phyloP scores from a whole-genome alignment of 2,797 vertebrate species.

The Dermochelys coriacea region DNA sequence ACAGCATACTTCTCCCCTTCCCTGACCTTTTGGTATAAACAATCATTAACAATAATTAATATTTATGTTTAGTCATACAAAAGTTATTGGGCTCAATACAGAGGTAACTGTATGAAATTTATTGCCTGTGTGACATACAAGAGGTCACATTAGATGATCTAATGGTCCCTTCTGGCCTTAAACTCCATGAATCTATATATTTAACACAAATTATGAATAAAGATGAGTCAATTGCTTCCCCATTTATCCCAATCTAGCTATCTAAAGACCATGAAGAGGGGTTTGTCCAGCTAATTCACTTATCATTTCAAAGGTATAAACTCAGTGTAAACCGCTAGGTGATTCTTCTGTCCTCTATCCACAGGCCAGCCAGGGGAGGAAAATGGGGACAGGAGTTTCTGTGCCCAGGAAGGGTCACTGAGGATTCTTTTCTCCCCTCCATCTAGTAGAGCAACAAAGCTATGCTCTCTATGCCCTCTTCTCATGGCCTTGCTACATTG shows the following conservation, averaged over 20 bases:
- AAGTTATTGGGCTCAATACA: background rate
- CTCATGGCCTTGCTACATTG: background rate
- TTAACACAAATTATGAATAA: conserved; percentile 41
- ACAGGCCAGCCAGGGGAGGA: background rate
- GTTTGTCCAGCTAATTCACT: background rate
- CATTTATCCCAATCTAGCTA: background rate
- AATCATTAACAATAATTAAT: conserved; percentile 14
- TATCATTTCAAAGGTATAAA: background rate
- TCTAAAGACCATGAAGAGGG: background rate
- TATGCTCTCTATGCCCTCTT: background rate
- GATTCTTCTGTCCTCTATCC: rapidly evolving
- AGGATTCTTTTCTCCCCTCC: background rate
- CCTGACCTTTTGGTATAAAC: background rate
- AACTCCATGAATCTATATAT: background rate
- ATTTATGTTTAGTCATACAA: conserved; percentile 46
- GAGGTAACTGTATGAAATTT: conserved; percentile 31
- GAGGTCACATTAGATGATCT: conserved; percentile 15
- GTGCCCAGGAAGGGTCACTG: background rate
- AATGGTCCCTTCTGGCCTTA: conserved; percentile 4
- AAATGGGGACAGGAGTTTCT: background rate
- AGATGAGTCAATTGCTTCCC: background rate
- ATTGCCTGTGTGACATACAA: conserved; percentile 1
- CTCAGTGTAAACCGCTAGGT: background rate
- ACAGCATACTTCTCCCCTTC: background rate
- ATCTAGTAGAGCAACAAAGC: background rate